Evolutionary conservation across 2,113 vertebrate genomes (phyloP), one percentile per base, ranked within the genome.

Genomic region (Aspiorhynchus laticeps): DNA sequence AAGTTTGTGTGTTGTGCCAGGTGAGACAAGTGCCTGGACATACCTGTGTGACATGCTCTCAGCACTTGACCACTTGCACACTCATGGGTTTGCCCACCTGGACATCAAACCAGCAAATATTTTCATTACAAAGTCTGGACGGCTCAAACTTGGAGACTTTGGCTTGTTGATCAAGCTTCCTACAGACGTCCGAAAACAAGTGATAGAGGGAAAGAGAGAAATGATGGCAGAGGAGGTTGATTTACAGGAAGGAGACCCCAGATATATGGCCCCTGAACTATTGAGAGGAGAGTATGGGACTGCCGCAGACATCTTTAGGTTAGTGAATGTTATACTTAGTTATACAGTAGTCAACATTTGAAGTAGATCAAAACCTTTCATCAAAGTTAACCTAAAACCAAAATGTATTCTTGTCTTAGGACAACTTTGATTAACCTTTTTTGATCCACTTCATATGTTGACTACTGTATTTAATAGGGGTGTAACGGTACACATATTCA

Each of bases 251-350:
- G 97, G 97, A 19, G 97, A 98, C 90, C 96, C 97, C 4, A 93
- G 96, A 43, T 98, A 98, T 91, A 97, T 98, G 97, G 97, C 97
- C 1, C 97, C 97, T 0, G 97, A 98, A 91, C 92, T 98, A 80
- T 94, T 98, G 24, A 91, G 89, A 24, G 97, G 97, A 6, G 88
- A 94, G 77, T 98, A 95, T 0, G 95, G 95, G 56, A 94, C 95
- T 5, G 95, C 96, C 1, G 96, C 97, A 0, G 97, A 98, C 7
- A 91, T 98, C 69, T 98, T 97, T 94, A 98, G 97, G 97, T 98
- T 88, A 88, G 85, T 14, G n/a, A 14, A 31, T 56, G 2, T 26
- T 24, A 33, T 24, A 2, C 17, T 11, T 14, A 4, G 9, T 38
- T 51, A 31, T 26, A 1, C 14, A 38, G 9, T 1, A 43, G 41